Conservation (phyloP, 92 coral and sea anemone species). For the Palythoa caribaeorum region DNA sequence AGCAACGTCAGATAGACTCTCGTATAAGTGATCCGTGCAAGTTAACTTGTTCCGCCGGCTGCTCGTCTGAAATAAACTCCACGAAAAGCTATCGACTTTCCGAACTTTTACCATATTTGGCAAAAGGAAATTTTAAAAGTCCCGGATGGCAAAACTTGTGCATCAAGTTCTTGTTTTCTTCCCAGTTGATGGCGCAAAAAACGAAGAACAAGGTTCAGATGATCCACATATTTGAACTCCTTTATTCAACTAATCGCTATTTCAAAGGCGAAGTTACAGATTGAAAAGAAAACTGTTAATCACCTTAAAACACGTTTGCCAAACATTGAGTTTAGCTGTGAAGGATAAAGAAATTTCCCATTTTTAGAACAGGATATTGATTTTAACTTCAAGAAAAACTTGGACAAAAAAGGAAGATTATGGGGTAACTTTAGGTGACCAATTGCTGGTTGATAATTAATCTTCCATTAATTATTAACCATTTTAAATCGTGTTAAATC, state of each 20-base stretch:
- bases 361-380: too few species aligned
- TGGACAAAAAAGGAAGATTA: too few species aligned
- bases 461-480: conserved; percentile 20
- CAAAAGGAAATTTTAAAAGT: not conserved
- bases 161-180: not conserved
- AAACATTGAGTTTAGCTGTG: too few species aligned
- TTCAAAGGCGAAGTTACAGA: too few species aligned
- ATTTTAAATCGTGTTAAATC: not conserved
- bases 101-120: not conserved
- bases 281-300: too few species aligned
- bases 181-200: not conserved
- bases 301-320: too few species aligned
- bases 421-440: too few species aligned
- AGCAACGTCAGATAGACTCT: not conserved
- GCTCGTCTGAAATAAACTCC: not conserved
- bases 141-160: not conserved
- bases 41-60: too few species aligned
- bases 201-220: not conserved
- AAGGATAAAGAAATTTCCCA: too few species aligned
- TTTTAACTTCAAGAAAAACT: too few species aligned
- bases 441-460: not conserved
- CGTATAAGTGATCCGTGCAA: not conserved
- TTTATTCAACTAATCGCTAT: not conserved
- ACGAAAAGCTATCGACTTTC: not conserved
- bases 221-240: not conserved